Conservation (phyloP, 2,113 vertebrate genomes). For the Pteropus alecto region DNA sequence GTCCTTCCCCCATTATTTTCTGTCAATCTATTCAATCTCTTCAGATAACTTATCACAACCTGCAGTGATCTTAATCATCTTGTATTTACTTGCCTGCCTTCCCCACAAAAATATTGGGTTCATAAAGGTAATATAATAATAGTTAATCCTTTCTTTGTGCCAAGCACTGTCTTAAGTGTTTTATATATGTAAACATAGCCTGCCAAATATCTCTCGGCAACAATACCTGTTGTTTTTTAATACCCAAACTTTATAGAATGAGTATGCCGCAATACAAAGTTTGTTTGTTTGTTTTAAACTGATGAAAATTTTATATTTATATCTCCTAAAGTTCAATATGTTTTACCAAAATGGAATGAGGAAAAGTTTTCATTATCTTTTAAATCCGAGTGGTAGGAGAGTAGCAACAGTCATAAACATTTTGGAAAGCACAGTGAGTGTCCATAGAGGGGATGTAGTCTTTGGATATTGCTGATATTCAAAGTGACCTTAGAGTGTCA, state of each 20-base stretch:
- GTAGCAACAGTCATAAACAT: rapidly evolving
- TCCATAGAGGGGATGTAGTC: neutral
- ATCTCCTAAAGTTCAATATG: neutral
- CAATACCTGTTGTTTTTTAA: neutral
- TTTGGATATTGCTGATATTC: neutral
- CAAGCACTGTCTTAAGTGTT: neutral
- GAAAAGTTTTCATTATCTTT: neutral
- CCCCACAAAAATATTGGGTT: neutral
- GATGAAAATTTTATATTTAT: neutral
- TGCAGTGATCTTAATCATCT: neutral
- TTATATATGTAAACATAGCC: neutral
- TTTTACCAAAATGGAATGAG: neutral
- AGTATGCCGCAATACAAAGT: neutral
- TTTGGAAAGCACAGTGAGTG: neutral
- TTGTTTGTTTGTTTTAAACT: neutral
- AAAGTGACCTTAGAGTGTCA: neutral
- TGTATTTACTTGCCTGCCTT: neutral
- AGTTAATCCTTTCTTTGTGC: neutral
- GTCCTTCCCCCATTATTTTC: neutral
- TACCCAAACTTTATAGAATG: neutral
- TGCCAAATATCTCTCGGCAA: neutral
- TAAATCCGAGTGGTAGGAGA: neutral
- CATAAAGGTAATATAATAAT: conserved; percentile 10
- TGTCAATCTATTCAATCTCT: neutral
- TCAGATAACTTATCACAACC: neutral